Evolutionary conservation across 2,113 vertebrate species (phyloP).

Genomic region (Pogonocichla stellata): DNA sequence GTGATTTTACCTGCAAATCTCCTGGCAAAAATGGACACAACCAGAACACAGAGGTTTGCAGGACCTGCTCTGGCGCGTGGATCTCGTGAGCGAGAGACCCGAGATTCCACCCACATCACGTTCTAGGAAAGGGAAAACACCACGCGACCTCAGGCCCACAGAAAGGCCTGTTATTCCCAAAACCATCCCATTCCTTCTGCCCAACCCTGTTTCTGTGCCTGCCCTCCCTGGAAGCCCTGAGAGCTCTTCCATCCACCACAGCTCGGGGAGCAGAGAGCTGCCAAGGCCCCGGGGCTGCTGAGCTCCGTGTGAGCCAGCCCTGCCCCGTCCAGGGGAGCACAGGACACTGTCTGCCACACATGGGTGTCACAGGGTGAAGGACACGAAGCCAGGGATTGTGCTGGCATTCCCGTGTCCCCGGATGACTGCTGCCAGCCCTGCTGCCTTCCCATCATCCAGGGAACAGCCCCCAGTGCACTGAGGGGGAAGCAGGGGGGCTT

Average conservation of each 20-base stretch:
- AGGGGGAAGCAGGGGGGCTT: background rate
- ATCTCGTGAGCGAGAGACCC: constrained; percentile 73
- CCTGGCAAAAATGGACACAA: constrained; percentile 73
- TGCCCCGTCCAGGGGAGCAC: background rate
- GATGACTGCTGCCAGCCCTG: background rate
- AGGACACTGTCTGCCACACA: background rate
- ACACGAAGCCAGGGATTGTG: background rate
- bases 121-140: constrained; percentile 46
- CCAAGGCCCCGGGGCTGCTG: background rate
- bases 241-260: background rate
- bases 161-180: background rate
- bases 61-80: constrained; percentile 74
- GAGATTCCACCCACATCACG: constrained; percentile 77
- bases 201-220: background rate
- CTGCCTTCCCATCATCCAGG: background rate
- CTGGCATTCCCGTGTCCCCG: background rate
- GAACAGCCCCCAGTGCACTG: background rate
- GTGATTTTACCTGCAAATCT: constrained; percentile 80
- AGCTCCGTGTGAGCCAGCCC: background rate
- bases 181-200: background rate
- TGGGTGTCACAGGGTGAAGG: background rate
- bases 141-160: background rate
- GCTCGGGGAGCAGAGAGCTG: background rate
- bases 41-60: constrained; percentile 78
- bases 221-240: background rate